These are phyloP conservation scores for Drosophila putrida DNA, from an alignment of 2,888 invertebrate species.

Conservation along the genomic window DNA sequence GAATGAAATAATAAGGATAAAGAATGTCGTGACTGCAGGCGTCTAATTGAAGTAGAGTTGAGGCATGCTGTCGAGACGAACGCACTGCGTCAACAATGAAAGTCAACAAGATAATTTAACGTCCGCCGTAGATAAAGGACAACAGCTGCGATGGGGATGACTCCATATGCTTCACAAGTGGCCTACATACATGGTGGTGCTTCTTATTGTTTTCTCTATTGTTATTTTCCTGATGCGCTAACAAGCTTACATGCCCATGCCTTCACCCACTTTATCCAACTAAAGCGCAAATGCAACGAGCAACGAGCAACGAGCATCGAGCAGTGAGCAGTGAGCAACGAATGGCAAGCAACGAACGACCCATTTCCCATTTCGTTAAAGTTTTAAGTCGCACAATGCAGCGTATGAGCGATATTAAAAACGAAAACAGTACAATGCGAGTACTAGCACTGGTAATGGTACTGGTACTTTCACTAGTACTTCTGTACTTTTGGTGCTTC, in stretches of 20 bases:
- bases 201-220: conserved; percentile 38
- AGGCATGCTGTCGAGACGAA: conserved; percentile 4
- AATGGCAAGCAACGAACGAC: conserved; percentile 25
- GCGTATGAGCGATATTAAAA: conserved; percentile 52
- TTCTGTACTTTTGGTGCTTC: conserved; percentile 22
- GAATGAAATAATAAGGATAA: conserved; percentile 8
- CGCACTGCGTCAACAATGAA: conserved; percentile 35
- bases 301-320: background rate
- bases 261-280: conserved; percentile 13
- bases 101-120: conserved; percentile 36
- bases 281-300: conserved; percentile 21
- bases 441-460: background rate
- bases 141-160: conserved; percentile 11
- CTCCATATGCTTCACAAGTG: conserved; percentile 29
- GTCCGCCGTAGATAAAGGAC: conserved; percentile 21
- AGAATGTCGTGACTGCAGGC: background rate
- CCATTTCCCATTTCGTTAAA: conserved; percentile 70
- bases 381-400: conserved; percentile 49
- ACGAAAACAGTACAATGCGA: conserved; percentile 20
- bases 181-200: conserved; percentile 28
- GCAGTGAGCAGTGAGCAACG: background rate
- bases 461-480: background rate
- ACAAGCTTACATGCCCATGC: conserved; percentile 46
- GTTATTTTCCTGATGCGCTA: conserved; percentile 43
- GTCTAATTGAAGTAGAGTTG: conserved; percentile 15